A percentile compares a stretch with the other conserved stretches of the same genome.
These are phyloP conservation scores for Apeltes quadracus DNA, from an alignment of 2,113 vertebrate species.

Conservation along the genomic window DNA sequence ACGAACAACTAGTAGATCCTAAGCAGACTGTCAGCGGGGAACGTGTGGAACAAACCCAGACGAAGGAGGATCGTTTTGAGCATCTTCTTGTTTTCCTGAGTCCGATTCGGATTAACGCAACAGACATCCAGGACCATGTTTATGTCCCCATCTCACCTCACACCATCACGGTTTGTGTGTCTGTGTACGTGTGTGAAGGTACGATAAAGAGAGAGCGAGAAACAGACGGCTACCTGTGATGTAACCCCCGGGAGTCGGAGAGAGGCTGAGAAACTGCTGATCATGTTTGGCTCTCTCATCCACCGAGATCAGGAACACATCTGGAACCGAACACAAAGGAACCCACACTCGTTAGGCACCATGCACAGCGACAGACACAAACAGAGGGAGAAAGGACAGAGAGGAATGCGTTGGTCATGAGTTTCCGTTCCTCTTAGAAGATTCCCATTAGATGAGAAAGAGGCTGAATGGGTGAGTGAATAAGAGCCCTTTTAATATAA, in stretches of 20 bases:
- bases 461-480: not conserved
- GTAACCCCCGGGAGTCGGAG: slow-evolving; percentile 90
- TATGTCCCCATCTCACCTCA: not conserved
- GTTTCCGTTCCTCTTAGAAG: slow-evolving; percentile 49
- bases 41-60: too few species aligned
- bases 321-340: slow-evolving; percentile 80
- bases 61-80: too few species aligned
- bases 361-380: slow-evolving; percentile 9
- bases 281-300: slow-evolving; percentile 98
- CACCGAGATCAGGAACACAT: slow-evolving; percentile 95
- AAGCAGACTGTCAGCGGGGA: too few species aligned
- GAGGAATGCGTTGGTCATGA: slow-evolving; percentile 52
- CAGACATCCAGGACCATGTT: not conserved
- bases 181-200: not conserved
- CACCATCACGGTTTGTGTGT: not conserved
- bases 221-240: slow-evolving; percentile 86
- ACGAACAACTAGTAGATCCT: too few species aligned
- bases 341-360: not conserved
- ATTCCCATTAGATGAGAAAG: slow-evolving; percentile 22
- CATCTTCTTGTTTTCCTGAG: not conserved
- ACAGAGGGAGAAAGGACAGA: slow-evolving; percentile 5
- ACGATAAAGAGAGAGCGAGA: not conserved
- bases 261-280: slow-evolving; percentile 96
- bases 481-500: not conserved
- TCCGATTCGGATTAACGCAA: not conserved